These are phyloP conservation scores for Raja brachyura DNA, from an alignment of 2,113 vertebrate genomes.

Conservation along the genomic window DNA sequence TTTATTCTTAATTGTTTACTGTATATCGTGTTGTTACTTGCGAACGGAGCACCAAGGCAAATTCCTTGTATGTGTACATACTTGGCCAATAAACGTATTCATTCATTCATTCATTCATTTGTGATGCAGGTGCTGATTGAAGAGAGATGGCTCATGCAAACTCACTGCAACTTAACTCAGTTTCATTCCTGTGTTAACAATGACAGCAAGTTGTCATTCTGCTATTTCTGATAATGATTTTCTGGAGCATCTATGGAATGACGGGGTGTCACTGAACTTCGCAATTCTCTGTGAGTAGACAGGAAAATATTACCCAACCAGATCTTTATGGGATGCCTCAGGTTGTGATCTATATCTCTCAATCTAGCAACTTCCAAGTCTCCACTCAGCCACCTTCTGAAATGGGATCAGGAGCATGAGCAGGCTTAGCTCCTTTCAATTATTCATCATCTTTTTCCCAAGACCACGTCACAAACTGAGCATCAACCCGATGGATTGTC, in stretches of 20 bases:
- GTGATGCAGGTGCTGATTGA: neutral
- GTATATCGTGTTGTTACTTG: too few species aligned
- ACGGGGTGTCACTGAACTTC: neutral
- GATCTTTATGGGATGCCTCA: neutral
- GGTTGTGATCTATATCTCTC: neutral
- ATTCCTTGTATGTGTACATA: too few species aligned
- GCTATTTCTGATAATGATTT: neutral
- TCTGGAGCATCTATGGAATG: neutral
- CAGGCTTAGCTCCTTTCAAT: neutral
- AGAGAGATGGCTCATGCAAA: neutral
- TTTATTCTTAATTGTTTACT: too few species aligned
- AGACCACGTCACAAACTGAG: too few species aligned
- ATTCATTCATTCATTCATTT: too few species aligned
- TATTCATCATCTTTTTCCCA: neutral
- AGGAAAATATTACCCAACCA: neutral
- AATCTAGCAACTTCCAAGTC: neutral
- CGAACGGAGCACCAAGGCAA: too few species aligned
- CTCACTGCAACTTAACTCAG: neutral
- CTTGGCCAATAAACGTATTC: too few species aligned
- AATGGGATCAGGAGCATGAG: neutral
- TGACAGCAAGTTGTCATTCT: neutral
- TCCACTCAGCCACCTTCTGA: neutral
- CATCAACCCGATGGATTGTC: neutral
- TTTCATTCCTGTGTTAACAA: neutral
- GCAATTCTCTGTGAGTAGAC: neutral